phyloP scores from a whole-genome alignment of 30 jellyfish, hydroid and myxozoan species.

The Nemopilema nomurai region DNA sequence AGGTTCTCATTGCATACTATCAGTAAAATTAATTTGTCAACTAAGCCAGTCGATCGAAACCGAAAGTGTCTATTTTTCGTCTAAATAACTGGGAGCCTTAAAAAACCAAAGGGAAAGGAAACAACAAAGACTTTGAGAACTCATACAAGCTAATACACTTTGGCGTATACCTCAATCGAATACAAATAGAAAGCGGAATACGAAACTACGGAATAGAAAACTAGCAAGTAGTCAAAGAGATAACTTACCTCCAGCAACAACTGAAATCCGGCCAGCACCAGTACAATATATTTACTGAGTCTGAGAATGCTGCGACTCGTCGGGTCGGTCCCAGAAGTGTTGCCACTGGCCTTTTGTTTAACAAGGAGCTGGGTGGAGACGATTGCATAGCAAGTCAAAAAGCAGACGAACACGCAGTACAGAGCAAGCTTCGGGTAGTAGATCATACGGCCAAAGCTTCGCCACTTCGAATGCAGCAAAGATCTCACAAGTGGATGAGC shows the following conservation, averaged over 20 bases:
- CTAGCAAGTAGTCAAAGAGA: neutral
- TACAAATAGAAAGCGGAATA: neutral
- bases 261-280: constrained; percentile 49
- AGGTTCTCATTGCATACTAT: no score
- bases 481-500: constrained; percentile 72
- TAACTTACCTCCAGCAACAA: constrained; percentile 54
- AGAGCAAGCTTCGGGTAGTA: constrained; percentile 58
- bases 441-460: constrained; percentile 70
- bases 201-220: neutral
- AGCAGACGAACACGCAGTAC: constrained; percentile 32
- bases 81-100: no score
- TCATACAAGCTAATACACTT: no score
- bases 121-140: no score
- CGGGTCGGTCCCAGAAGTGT: no score
- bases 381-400: constrained; percentile 60
- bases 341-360: neutral
- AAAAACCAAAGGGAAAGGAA: no score
- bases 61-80: no score
- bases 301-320: no score
- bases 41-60: no score
- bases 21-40: no score
- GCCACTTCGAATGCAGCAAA: constrained; percentile 61
- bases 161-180: no score
- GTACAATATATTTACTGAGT: constrained; percentile 29
- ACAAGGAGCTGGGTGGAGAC: constrained; percentile 46